phyloP scores from a whole-genome alignment of 2,797 vertebrate species.

The Holocentrus rufus region DNA sequence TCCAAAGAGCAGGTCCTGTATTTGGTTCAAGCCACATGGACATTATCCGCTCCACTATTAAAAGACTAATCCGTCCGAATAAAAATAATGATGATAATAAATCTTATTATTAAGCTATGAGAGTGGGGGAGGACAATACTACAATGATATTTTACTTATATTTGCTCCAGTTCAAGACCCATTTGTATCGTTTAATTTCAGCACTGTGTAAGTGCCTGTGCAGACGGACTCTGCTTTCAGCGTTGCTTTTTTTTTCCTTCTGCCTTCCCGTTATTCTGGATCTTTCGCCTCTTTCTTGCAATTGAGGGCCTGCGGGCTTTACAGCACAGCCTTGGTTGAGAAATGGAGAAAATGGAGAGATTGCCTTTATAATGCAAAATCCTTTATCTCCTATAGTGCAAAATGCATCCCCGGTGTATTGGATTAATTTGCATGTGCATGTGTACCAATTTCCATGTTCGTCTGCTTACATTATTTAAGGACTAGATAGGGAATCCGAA shows the following conservation, averaged over 20 bases:
- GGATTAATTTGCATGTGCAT: background rate
- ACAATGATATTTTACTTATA: constrained; percentile 15
- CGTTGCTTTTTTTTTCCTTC: background rate
- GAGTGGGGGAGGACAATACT: constrained; percentile 13
- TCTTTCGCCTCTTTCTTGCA: constrained; percentile 62
- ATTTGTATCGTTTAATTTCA: constrained; percentile 50
- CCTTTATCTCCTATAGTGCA: background rate
- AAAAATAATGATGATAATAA: constrained; percentile 66
- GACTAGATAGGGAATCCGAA: constrained; percentile 9
- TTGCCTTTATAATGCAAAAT: background rate
- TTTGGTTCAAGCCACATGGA: background rate
- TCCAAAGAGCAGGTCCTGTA: constrained; percentile 46
- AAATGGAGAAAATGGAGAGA: background rate
- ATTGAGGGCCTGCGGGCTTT: constrained; percentile 40
- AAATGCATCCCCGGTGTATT: background rate
- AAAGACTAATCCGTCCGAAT: constrained; percentile 60
- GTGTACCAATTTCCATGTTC: background rate
- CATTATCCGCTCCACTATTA: constrained; percentile 27
- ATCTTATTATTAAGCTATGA: constrained; percentile 54
- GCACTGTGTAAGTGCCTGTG: constrained; percentile 15
- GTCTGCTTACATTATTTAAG: constrained; percentile 13
- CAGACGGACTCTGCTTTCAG: background rate
- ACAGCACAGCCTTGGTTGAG: constrained; percentile 9
- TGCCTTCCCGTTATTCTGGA: constrained; percentile 66
- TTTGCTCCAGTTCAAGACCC: background rate